Evolutionary conservation across 2,888 invertebrate genomes (phyloP), one percentile per base, ranked within the genome.

Genomic region (Microdon myrmicae): DNA sequence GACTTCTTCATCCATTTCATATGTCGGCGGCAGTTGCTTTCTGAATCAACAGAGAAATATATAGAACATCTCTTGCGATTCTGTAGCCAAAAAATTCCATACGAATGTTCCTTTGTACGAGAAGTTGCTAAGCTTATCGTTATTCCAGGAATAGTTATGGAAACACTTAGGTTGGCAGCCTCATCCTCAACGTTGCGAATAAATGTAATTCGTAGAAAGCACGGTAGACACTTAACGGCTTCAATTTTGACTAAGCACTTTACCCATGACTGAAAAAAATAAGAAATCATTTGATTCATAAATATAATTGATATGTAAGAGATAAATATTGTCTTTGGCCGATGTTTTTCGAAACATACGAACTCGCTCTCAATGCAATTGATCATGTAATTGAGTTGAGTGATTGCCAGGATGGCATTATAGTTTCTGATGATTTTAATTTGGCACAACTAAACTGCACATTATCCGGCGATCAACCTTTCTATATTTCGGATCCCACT

Each of bases 1-100:
- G 81, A 79, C 61, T 76, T 77, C 13, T 77, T 77, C 20, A 80
- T 71, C 80, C 80, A 80, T 67, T 77, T 78, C 78, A 80, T 80
- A 55, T 80, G 81, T 1, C 72, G 72, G 2, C 79, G 75, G 55
- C 75, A 79, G 6, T 73, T 71, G 2, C 69, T 56, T 54, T 78
- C 75, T 0, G 79, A 75, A 29, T 80, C 81, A 5, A 79, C 69
- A 2, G 80, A 75, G 68, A 80, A 76, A 48, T 79, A 80, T 5
- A 79, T 75, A 13, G 74, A 76, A 58, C 79, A 79, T 47, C 76
- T 72, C 9, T 79, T 79, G 2, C 80, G 76, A 71, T 79, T 78
- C 53, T 80, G 77, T 16, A 76, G 78, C 81, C 81, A 80, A 66
- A 79, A 81, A 3, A 80, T 61, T 0, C 80, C 80, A 60, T 80